phyloP scores from a whole-genome alignment of 2,888 invertebrate species.

The Coleophora flavipennella region DNA sequence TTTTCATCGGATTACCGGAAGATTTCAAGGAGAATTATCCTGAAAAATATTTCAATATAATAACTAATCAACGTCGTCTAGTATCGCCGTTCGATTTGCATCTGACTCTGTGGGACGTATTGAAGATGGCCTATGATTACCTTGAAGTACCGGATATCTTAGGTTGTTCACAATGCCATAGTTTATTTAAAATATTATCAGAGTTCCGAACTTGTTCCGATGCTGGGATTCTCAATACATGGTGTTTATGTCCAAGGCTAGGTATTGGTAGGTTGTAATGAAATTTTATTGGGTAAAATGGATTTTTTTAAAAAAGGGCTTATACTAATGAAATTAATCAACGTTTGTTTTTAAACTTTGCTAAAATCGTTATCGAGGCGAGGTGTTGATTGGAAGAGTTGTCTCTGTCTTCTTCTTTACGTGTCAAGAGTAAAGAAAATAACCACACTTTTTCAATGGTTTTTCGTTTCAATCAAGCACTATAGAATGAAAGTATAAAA shows the following conservation, averaged over 20 bases:
- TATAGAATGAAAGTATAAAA: too few species aligned
- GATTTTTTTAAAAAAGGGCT: too few species aligned
- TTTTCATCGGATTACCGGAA: neutral
- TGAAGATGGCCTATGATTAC: neutral
- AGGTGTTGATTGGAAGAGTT: too few species aligned
- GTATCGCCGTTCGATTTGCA: neutral
- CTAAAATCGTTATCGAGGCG: too few species aligned
- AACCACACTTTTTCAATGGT: too few species aligned
- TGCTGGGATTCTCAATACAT: neutral
- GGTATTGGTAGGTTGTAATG: too few species aligned
- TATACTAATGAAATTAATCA: too few species aligned
- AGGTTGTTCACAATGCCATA: constrained; percentile 1
- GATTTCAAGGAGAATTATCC: neutral
- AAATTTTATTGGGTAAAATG: too few species aligned
- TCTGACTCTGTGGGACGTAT: neutral
- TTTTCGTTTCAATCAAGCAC: too few species aligned
- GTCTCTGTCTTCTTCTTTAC: too few species aligned
- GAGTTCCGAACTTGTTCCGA: neutral
- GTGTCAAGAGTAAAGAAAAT: too few species aligned
- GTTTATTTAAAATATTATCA: neutral
- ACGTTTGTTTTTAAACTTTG: too few species aligned
- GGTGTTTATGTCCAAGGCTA: neutral
- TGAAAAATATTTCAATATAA: neutral
- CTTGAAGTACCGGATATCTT: neutral
- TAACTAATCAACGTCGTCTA: neutral